Evolutionary conservation across 2,113 vertebrate genomes (phyloP), one percentile per base, ranked within the genome.

Genomic region (Mobula hypostoma): DNA sequence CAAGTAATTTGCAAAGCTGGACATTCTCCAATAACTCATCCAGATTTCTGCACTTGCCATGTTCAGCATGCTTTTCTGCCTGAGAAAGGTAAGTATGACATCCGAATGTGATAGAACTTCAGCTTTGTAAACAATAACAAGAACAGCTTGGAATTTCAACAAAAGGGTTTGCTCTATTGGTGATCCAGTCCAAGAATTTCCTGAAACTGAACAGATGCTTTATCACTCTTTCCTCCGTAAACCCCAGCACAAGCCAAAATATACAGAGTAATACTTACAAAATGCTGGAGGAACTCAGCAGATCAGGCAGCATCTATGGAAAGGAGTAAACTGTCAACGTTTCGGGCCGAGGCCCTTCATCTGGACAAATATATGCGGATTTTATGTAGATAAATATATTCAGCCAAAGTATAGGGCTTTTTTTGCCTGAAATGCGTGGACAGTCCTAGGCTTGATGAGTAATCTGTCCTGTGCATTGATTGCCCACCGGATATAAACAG

Each of bases 401-500:
- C 48, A 66, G 63, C 61, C 29, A 48, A 48, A 82, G 7, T 36
- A 48, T n/a, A 24, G 29, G 70, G 58, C 36, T 14, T 36, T 5
- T 36, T 32, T 40, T 40, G 19, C 24, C 61, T 92, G 32, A 70
- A 40, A 92, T 72, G 88, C 63, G 68, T 19, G 36, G 88, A 61
- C 88, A 36, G 66, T 40, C 66, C 32, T 40, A 27, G 36, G 32
- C 70, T 68, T 92, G 32, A 72, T 3, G 90, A 74, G 91, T 48
- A 92, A 92, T 7, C 3, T 40, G 12, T 74, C 19, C 17, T 29
- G 24, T 29, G 4, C 21, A 93, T 93, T 76, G 27, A 63, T 93
- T 74, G 68, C 74, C 36, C 74, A 70, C 91, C 21, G 27, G 68
- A 74, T 74, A 36, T 93, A 72, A 93, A 93, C 68, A 93, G 70